These are phyloP conservation scores for Germaria angustata DNA, from an alignment of 2,888 invertebrate species.

Conservation along the genomic window DNA sequence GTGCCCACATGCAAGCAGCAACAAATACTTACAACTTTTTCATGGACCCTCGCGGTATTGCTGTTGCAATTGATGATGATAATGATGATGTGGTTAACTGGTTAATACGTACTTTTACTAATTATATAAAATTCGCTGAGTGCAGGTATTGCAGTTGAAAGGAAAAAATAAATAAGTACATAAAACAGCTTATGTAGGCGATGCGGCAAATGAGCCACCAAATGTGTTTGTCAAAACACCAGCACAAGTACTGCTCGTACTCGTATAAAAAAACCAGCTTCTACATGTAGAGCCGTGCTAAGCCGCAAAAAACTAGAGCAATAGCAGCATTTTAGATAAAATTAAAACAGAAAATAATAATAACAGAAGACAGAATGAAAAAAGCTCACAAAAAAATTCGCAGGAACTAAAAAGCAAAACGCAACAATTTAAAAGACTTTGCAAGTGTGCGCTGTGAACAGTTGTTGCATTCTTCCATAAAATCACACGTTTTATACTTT, in stretches of 20 bases:
- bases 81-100: conserved; percentile 39
- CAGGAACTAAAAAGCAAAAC: not conserved
- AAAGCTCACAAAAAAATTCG: conserved; percentile 25
- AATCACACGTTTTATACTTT: conserved; percentile 64
- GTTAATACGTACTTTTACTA: conserved; percentile 63
- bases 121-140: conserved; percentile 65
- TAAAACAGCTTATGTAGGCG: conserved; percentile 57
- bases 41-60: not conserved
- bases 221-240: conserved; percentile 64
- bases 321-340: not conserved
- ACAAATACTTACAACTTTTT: not conserved
- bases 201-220: conserved; percentile 66
- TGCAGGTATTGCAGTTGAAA: conserved; percentile 42
- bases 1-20: conserved; percentile 43
- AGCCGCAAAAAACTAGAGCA: conserved; percentile 40
- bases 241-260: conserved; percentile 6
- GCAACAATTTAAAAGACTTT: conserved; percentile 5
- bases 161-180: not conserved
- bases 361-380: conserved; percentile 31
- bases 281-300: not conserved
- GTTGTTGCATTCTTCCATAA: conserved; percentile 70
- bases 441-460: conserved; percentile 59
- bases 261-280: conserved; percentile 1
- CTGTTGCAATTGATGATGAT: not conserved
- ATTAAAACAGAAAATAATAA: not conserved